Evolutionary conservation across 2,888 invertebrate species (phyloP), one percentile per base, ranked within the genome.

Genomic region (Aelia acuminata): DNA sequence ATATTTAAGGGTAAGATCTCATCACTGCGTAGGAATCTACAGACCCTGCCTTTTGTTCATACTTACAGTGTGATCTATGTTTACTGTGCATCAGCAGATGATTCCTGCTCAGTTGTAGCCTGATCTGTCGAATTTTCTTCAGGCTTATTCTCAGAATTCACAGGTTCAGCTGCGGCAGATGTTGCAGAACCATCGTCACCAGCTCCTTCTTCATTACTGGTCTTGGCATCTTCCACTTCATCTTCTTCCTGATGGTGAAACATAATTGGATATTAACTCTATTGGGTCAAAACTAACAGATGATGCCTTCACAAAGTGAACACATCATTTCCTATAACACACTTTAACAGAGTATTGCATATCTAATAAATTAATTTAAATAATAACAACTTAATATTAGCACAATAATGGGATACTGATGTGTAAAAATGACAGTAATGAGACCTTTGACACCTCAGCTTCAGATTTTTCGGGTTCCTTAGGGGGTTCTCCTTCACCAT

Each of bases 401-500:
- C 8, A 35, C 5, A 13, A 35, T 3, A 2, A 20, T 39, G 39
- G n/a, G 22, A 39, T 4, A 39, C 10, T 75, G 5, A 8, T 3
- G 8, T 5, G 35, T 75, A 3, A 75, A 75, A 39, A 18, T 35
- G 75, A 39, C 80, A 85, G 35, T 87, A 87, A 53, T 22, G 47
- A 50, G 84, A 84, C 84, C 84, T 89, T 87, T 31, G 87, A 31
- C 39, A 20, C 47, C 50, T 85, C 22, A 88, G 84, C 53, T 88
- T 90, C 87, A 88, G 88, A 39, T 84, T 87, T 87, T 22, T 87
- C 86, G 26, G 26, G 15, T 70, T 87, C 87, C 57, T 87, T 87
- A 10, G 87, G 7, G 26, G 87, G 87, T 87, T 89, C 89, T 70
- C 90, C 89, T 84, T 90, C 90, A 49, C 88, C 87, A 49, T 90